phyloP scores from a whole-genome alignment of 2,797 vertebrate species.

The Leptodactylus fallax region DNA sequence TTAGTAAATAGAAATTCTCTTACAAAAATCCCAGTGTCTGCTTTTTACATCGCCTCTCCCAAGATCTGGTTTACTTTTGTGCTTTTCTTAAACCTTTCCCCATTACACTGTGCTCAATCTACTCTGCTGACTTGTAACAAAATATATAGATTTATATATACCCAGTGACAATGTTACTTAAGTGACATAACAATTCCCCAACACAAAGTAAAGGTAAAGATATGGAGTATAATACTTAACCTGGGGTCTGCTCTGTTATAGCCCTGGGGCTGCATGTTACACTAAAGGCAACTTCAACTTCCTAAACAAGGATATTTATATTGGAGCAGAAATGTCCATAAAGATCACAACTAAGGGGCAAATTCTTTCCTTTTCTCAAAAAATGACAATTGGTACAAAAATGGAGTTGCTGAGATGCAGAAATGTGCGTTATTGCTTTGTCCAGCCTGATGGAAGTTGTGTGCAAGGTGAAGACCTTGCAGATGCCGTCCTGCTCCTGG shows the following conservation, averaged over 20 bases:
- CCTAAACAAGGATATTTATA: background rate
- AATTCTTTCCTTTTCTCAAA: background rate
- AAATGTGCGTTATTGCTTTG: background rate
- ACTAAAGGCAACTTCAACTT: background rate
- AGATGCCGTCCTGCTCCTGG: background rate
- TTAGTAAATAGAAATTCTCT: background rate
- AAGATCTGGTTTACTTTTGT: background rate
- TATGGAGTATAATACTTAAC: too few species aligned
- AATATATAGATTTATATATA: background rate
- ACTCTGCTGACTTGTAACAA: background rate
- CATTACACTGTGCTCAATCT: background rate
- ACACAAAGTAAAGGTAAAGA: background rate
- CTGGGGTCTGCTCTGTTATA: too few species aligned
- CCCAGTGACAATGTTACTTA: background rate
- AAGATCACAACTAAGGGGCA: background rate
- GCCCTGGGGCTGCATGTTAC: background rate
- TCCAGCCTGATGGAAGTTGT: background rate
- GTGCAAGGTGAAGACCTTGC: background rate
- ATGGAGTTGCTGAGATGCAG: background rate
- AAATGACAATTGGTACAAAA: background rate
- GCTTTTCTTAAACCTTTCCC: slow-evolving; percentile 10
- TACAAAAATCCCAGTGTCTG: background rate
- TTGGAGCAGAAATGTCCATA: background rate
- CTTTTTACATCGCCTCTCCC: background rate
- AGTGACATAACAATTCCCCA: too few species aligned